These are phyloP conservation scores for Tamandua tetradactyla DNA, from an alignment of 2,797 vertebrate genomes.

Conservation along the genomic window DNA sequence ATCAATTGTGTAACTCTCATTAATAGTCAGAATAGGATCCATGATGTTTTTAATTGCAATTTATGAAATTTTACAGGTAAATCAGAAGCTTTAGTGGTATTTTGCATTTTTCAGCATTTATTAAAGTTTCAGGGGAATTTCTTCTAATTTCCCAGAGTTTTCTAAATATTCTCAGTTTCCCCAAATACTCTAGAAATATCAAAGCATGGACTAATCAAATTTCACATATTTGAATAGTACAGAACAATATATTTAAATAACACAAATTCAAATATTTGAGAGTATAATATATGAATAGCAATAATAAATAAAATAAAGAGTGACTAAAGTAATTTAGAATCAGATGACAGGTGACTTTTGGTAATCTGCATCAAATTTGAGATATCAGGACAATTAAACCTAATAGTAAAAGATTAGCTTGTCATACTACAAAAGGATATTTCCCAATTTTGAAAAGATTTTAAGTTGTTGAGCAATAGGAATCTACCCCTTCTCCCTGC, in stretches of 20 bases:
- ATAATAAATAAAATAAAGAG: background rate
- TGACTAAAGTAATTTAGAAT: background rate
- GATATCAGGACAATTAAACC: background rate
- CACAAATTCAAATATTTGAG: background rate
- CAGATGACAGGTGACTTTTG: background rate
- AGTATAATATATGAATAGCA: background rate
- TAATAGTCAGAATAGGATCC: background rate
- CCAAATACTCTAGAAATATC: background rate
- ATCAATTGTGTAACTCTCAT: background rate
- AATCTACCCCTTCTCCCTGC: background rate
- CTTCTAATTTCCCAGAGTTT: background rate
- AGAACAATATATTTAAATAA: constrained; percentile 1
- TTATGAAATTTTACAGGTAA: background rate
- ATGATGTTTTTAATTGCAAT: background rate
- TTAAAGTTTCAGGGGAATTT: background rate
- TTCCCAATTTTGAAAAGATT: background rate
- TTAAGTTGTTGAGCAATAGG: background rate
- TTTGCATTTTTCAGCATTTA: background rate
- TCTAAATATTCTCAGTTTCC: background rate
- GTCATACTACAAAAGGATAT: background rate
- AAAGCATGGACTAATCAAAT: background rate
- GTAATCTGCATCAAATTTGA: background rate
- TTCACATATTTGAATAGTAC: constrained; percentile 44
- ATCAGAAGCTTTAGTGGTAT: background rate
- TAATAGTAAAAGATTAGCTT: background rate